Base-by-base conservation (phyloP, 2,113 vertebrate species). In the Ptilonorhynchus violaceus region DNA sequence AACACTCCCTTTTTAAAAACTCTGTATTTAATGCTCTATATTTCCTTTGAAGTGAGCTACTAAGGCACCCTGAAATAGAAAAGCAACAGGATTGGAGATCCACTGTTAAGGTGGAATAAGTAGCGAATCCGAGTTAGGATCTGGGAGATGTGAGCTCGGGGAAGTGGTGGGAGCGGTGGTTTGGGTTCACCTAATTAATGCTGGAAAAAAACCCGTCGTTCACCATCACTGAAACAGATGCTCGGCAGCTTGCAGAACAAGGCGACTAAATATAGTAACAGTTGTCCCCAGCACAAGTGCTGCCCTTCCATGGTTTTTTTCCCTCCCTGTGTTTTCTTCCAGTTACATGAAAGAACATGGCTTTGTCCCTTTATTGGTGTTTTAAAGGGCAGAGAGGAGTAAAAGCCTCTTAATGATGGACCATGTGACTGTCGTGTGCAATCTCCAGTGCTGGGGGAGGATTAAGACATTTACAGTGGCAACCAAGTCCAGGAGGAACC, bases 241-340 rank as follows among this genome's bases (percentile, higher is more conserved):
- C 85, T 63, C 10, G 0, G 88, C 93, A 97, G 93, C 84, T 88
- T 97, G 95, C 37, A 83, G 94, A 96, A 59, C 78, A 92, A 83
- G 87, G 85, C 58, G 0, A 85, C 92, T 97, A 94, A 97, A 95
- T 96, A 95, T 96, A 96, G 93, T 80, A 97, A 95, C 84, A 70
- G 74, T 96, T 93, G 83, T 96, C 84, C 93, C 44, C 83, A 89
- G 53, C 90, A 80, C 92, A 91, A 94, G 75, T 87, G 86, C 88
- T 80, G 69, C 60, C 67, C 85, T 93, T 93, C 72, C 91, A 89
- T 89, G 31, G 31, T 55, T 74, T 46, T 35, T 44, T 79, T 75
- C 5, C 15, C 27, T 66, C n/a, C 49, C 21, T 16, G 20, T 81
- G 53, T 91, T 91, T 94, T 92, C 66, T 87, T 70, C 35, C 49